Percentiles rank a stretch among this genome's conserved stretches.
phyloP scores from a whole-genome alignment of 2,888 invertebrate genomes.

The Aphidoletes aphidimyza region DNA sequence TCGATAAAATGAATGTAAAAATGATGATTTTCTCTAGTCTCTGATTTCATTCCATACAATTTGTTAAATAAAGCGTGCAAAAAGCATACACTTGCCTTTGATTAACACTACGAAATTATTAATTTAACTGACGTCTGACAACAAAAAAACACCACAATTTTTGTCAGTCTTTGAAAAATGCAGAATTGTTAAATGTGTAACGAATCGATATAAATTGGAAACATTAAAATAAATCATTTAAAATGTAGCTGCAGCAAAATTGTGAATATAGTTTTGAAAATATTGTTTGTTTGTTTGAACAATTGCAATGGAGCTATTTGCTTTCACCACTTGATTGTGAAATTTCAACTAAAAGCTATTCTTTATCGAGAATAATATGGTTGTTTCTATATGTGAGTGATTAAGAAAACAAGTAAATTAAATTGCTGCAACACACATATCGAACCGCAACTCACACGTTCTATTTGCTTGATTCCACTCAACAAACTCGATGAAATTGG shows the following conservation, averaged over 20 bases:
- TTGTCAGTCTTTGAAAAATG: too few species aligned
- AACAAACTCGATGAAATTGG: conserved; percentile 36
- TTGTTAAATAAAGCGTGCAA: background rate
- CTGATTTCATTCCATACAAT: background rate
- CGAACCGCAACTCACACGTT: background rate
- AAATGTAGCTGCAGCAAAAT: background rate
- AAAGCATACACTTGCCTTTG: conserved; percentile 15
- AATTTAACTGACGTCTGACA: conserved; percentile 14
- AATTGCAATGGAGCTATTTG: conserved; percentile 33
- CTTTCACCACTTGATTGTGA: conserved; percentile 43
- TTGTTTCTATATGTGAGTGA: background rate
- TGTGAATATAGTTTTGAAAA: background rate
- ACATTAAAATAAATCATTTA: background rate
- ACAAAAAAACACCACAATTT: background rate
- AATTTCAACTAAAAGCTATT: conserved; percentile 14
- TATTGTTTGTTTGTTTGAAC: conserved; percentile 1
- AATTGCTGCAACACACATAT: background rate
- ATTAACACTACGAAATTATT: conserved; percentile 13
- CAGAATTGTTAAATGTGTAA: too few species aligned
- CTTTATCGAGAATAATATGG: background rate
- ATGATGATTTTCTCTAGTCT: background rate
- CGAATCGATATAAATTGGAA: background rate
- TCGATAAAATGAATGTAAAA: background rate
- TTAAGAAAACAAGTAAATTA: conserved; percentile 23
- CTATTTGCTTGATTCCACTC: conserved; percentile 32